Conservation (phyloP, 2,797 vertebrate genomes). For the Moxostoma hubbsi region DNA sequence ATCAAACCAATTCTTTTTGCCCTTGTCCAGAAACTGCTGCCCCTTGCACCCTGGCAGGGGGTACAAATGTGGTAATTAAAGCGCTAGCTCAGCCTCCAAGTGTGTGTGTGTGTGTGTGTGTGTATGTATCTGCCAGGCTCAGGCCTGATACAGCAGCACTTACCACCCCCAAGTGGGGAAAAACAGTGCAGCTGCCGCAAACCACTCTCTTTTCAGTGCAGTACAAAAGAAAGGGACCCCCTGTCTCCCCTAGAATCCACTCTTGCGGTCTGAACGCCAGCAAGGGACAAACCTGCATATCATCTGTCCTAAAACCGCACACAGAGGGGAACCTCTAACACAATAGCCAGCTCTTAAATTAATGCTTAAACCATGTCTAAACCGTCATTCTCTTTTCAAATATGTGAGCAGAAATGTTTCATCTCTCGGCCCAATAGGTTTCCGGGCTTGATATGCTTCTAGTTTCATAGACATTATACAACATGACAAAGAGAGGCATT, state of each 20-base stretch:
- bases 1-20: slow-evolving; percentile 65
- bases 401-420: slow-evolving; percentile 48
- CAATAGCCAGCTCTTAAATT: slow-evolving; percentile 49
- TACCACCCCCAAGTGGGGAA: slow-evolving; percentile 98
- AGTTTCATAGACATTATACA: slow-evolving; percentile 52
- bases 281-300: slow-evolving; percentile 30
- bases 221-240: slow-evolving; percentile 81
- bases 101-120: slow-evolving; percentile 54
- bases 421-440: slow-evolving; percentile 60
- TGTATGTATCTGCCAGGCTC: slow-evolving; percentile 59
- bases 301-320: slow-evolving; percentile 34
- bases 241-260: slow-evolving; percentile 68
- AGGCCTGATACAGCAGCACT: slow-evolving; percentile 84
- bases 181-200: slow-evolving; percentile 86
- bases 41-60: slow-evolving; percentile 55
- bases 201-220: slow-evolving; percentile 76
- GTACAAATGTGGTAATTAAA: slow-evolving; percentile 79
- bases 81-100: slow-evolving; percentile 73
- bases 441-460: slow-evolving; percentile 56
- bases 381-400: slow-evolving; percentile 27
- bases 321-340: slow-evolving; percentile 25
- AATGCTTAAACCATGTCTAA: slow-evolving; percentile 35
- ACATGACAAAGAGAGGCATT: slow-evolving; percentile 50
- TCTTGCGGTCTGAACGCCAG: slow-evolving; percentile 47
- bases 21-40: slow-evolving; percentile 74